Evolutionary conservation across 2,113 vertebrate genomes (phyloP), one percentile per base, ranked within the genome.

Genomic region (Desmodus rotundus): DNA sequence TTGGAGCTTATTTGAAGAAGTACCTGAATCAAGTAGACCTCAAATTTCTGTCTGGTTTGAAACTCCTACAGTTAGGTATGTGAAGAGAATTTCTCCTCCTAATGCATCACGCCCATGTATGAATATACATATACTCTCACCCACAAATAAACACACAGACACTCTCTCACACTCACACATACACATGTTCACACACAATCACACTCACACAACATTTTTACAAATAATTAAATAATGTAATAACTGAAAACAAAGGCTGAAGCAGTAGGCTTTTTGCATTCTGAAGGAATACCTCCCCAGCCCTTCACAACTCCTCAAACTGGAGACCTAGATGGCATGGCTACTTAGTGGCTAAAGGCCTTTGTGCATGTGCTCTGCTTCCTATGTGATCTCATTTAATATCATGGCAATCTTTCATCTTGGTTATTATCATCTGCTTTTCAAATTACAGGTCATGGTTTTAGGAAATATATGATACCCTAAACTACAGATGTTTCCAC

Each of bases 331-430:
- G 3, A 22, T n/a, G 67, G 20, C 1, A 43, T 0, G 2, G 33
- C 61, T 16, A 2, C 2, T 31, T 2, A 16, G 2, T 5, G 8
- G 0, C 8, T 6, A 4, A 4, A 8, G 3, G 6, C 4, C 11
- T 33, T 14, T 13, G 0, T 0, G 12, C 0, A 7, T 26, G 19
- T 7, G 19, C 56, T 12, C 36, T 5, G 28, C 10, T n/a, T 8
- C 19, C 43, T 26, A 1, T 1, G 20, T 15, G n/a, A 8, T 2
- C 13, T 19, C 17, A 24, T 6, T 26, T 20, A 28, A 50, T 3
- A 36, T 1, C 7, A 0, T 0, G 3, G 5, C 13, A 6, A 83
- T 28, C 36, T 70, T 19, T 1, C 4, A 24, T 65, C 52, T 47
- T 45, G 19, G 9, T 16, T 13, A 45, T 11, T 9, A 20, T 10